Conservation (phyloP, 2,113 vertebrate genomes). For the Heliornis fulica region DNA sequence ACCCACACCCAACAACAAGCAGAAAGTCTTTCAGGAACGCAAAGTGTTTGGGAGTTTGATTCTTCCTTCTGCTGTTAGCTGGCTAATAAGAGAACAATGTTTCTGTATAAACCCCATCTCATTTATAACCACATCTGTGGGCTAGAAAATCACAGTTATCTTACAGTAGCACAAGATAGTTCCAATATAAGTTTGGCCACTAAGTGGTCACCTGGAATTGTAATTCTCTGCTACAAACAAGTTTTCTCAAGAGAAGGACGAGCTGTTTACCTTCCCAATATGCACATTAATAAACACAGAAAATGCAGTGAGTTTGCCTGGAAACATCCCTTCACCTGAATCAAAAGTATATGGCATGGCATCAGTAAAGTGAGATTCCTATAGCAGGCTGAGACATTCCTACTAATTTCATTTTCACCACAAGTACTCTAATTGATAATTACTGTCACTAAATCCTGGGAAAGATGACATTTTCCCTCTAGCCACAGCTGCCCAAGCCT, state of each 20-base stretch:
- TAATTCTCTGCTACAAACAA: background rate
- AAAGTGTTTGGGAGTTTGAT: background rate
- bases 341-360: background rate
- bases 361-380: background rate
- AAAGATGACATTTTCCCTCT: background rate
- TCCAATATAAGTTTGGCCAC: background rate
- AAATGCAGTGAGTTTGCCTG: background rate
- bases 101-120: background rate
- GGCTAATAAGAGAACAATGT: background rate
- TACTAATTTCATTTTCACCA: background rate
- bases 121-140: background rate
- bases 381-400: background rate
- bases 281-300: background rate
- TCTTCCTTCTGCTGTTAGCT: background rate
- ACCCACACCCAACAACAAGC: background rate
- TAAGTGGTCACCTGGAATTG: background rate
- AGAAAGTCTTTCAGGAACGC: background rate
- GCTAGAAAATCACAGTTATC: background rate
- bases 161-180: background rate
- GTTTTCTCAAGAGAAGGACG: background rate
- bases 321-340: background rate
- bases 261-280: background rate
- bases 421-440: background rate
- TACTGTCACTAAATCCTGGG: background rate
- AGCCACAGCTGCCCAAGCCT: background rate